Base-by-base conservation (phyloP, 2,113 vertebrate species). In the Platichthys flesus region DNA sequence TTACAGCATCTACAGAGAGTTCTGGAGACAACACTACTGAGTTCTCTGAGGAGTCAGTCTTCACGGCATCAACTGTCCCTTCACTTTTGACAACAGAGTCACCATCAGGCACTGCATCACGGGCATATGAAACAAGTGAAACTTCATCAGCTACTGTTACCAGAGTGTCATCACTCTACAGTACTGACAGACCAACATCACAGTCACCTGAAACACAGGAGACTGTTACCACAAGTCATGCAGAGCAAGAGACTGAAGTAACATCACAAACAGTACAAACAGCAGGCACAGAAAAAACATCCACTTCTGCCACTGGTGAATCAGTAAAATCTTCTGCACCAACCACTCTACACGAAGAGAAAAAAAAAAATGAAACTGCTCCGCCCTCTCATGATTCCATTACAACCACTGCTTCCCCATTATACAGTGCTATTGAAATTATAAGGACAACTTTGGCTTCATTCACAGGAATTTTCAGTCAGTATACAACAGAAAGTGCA, bases 371-470 rank as follows among this genome's bases (percentile, higher is more conserved):
- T 42, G 64, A 74, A 21, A 76, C 65, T 20, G 12, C 56, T 62
- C 23, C 40, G 35, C 20, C 24, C 26, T 58, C 57, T 66, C 5
- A 59, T 49, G 28, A 83, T 66, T 67, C 76, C 2, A 57, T 24
- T 76, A 3, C 20, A 76, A 78, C 65, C 0, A 80, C 80, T 68
- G 55, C 42, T 9, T 86, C 85, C 12, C 37, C 83, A 9, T 75
- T 88, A 45, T 67, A 90, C 35, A 88, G 37, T 70, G 82, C 83
- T 26, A 66, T 89, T 82, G 72, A 88, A 76, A 66, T 75, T 0
- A 69, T 91, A 2, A 85, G 67, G 28, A 80, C 84, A 64, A 91
- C 87, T 71, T 47, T 89, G 64, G 55, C 71, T 6, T 70, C 88
- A 47, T 51, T 91, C 10, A 85, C 67, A 65, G 78, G 75, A 14